Base-by-base conservation (phyloP, 1,140 invertebrate genomes). In the Sycophila sp. region DNA sequence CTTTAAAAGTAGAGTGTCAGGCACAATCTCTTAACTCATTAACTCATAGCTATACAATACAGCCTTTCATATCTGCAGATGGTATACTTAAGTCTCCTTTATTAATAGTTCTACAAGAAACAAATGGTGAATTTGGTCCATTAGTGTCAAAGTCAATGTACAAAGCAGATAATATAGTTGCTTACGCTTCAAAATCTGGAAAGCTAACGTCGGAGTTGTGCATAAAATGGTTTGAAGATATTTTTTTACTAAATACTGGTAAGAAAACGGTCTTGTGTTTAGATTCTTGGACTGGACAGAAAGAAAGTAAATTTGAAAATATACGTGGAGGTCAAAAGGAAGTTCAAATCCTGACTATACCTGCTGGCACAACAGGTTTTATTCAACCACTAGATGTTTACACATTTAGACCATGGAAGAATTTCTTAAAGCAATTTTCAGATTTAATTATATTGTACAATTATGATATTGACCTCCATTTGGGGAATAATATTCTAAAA, bases 341-440 rank as follows among this genome's bases (percentile, higher is more conserved):
- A 28, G 34, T 71, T 5, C 24, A 49, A 3, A 34, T 71, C 24
- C 28, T 30, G 26, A 73, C 64, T 15, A 76, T 73, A 59, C 66
- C 47, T 51, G 64, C 60, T 51, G 34, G 63, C n/a, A 64, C 38
- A 1, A 73, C 56, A n/a, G 66, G 51, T 28, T 55, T 63, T 17
- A 69, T 72, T 47, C 74, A 73, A 58, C 38, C 69, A 22, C 38
- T 73, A 19, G 72, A 75, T 58, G 64, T 75, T 22, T 65, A 66
- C 42, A 53, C 64, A 13, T 75, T 75, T 34, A 42, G 56, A 17
- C 13, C 68, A 47, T 70, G 70, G 53, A 70, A 74, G 26, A 76
- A 71, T 40, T 65, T 69, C 56, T n/a, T 59, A n/a, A 47, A 32
- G 15, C 30, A 36, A 40, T 69, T 73, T 26, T 73, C 42, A 11